Evolutionary conservation across 2,113 vertebrate genomes (phyloP).

Genomic region (Fregata magnificens): DNA sequence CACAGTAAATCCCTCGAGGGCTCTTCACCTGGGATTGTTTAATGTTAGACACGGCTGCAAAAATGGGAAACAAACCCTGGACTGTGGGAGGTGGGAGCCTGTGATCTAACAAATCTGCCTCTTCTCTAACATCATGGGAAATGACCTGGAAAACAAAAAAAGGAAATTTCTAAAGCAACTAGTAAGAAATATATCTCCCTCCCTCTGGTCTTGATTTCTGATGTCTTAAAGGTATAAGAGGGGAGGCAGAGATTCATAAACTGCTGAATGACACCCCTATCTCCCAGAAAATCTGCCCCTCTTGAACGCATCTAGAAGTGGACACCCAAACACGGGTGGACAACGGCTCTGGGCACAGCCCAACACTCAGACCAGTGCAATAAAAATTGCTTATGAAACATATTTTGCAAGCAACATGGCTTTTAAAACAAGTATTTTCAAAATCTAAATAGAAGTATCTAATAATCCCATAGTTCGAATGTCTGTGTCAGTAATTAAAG

Average conservation of each 20-base stretch:
- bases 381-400: background rate
- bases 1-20: background rate
- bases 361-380: background rate
- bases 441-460: background rate
- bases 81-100: background rate
- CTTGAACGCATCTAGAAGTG: background rate
- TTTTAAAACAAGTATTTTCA: background rate
- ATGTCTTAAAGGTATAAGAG: background rate
- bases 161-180: background rate
- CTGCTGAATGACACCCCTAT: background rate
- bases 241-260: background rate
- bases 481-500: slow-evolving; percentile 43
- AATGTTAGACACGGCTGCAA: background rate
- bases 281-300: background rate
- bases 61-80: background rate
- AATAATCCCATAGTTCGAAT: background rate
- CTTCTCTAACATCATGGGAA: background rate
- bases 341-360: background rate
- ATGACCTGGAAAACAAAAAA: background rate
- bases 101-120: background rate
- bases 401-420: background rate
- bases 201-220: background rate
- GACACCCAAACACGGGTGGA: background rate
- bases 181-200: background rate
- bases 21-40: slow-evolving; percentile 22